A percentile compares a stretch with the other conserved stretches of the same genome.
phyloP scores from a whole-genome alignment of 2,888 invertebrate genomes.

The Melangyna quadrimaculata region DNA sequence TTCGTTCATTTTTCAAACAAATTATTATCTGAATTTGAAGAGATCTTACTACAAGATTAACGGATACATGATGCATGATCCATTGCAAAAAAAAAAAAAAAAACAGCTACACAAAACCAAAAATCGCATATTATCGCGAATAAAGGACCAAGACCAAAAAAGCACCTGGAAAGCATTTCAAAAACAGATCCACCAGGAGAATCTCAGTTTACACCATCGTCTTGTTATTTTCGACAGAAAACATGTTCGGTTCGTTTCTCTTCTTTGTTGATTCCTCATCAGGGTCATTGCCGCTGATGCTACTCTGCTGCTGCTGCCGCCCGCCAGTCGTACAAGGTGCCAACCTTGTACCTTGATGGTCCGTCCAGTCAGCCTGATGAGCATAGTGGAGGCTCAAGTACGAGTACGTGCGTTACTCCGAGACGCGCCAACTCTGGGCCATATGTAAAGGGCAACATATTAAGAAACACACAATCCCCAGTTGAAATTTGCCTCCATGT shows the following conservation, averaged over 20 bases:
- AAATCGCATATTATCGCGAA: constrained; percentile 19
- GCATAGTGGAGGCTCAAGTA: not conserved
- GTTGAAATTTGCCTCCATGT: constrained; percentile 70
- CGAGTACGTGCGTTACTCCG: constrained; percentile 59
- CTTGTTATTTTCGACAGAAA: constrained; percentile 70
- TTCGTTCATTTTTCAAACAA: constrained; percentile 68
- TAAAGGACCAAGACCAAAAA: not conserved
- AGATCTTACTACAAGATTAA: constrained; percentile 58
- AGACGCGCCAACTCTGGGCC: not conserved
- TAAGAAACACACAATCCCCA: constrained; percentile 62
- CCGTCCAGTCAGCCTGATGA: constrained; percentile 18
- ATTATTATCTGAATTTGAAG: constrained; percentile 69
- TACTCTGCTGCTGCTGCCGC: not conserved
- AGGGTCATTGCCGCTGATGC: constrained; percentile 29
- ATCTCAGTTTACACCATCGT: constrained; percentile 68
- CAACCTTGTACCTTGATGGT: constrained; percentile 45
- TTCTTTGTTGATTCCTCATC: constrained; percentile 53
- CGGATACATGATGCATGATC: constrained; percentile 61
- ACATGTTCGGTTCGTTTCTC: constrained; percentile 64
- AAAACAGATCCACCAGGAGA: constrained; percentile 40
- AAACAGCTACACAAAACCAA: not conserved
- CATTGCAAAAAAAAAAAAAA: constrained; percentile 47
- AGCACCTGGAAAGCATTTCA: constrained; percentile 27
- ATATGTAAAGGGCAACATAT: constrained; percentile 58
- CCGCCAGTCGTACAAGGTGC: constrained; percentile 56